These are phyloP conservation scores for Drosophila ustulata DNA, from an alignment of 2,888 invertebrate genomes.

Conservation along the genomic window DNA sequence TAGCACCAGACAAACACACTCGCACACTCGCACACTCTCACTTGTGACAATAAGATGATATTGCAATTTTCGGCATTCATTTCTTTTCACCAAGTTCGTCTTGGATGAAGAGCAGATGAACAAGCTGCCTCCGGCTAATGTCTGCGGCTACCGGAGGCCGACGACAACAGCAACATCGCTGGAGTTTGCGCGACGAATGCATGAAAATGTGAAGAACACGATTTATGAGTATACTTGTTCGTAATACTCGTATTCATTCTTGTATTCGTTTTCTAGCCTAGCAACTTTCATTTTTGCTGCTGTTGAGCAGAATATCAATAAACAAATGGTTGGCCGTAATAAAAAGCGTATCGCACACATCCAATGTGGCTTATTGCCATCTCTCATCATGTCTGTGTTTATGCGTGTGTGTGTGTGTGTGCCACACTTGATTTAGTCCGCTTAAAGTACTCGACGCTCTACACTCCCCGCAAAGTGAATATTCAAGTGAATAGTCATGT, in stretches of 20 bases:
- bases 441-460: conserved; percentile 47
- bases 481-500: conserved; percentile 55
- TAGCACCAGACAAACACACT: conserved; percentile 43
- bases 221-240: conserved; percentile 42
- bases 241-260: conserved; percentile 20
- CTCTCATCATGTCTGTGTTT: conserved; percentile 29
- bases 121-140: conserved; percentile 39
- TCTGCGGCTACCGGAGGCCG: conserved; percentile 19
- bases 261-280: conserved; percentile 37
- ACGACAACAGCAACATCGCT: conserved; percentile 2
- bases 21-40: conserved; percentile 49
- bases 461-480: conserved; percentile 27
- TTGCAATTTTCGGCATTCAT: conserved; percentile 73
- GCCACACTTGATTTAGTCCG: conserved; percentile 65
- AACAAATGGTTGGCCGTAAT: conserved; percentile 49
- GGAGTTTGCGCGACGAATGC: conserved; percentile 43
- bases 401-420: conserved; percentile 9
- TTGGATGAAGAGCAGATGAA: conserved; percentile 28
- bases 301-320: conserved; percentile 60
- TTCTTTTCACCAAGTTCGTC: conserved; percentile 59
- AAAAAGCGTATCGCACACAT: conserved; percentile 64
- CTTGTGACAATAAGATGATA: conserved; percentile 68
- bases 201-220: conserved; percentile 52
- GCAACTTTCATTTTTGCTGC: conserved; percentile 76
- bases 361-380: conserved; percentile 67